Conservation (phyloP, 2,797 vertebrate genomes). For the Diglossa cyanea region DNA sequence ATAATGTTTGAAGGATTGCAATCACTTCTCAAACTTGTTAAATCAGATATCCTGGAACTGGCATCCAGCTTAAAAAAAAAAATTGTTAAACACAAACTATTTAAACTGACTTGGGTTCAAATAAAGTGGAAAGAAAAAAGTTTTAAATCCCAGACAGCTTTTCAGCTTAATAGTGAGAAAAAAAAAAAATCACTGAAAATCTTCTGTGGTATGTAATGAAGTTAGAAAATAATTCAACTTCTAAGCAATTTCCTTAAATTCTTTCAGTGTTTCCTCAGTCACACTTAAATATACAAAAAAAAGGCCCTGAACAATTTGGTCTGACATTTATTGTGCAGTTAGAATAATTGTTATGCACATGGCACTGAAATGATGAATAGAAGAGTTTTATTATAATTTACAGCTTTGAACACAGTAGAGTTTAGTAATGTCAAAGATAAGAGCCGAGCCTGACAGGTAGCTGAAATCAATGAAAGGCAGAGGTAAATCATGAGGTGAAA, state of each 20-base stretch:
- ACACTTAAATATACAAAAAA: background rate
- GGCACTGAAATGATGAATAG: background rate
- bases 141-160: background rate
- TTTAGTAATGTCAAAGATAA: conserved; percentile 23
- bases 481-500: background rate
- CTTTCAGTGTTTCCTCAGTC: background rate
- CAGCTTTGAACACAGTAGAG: conserved; percentile 10
- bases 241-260: background rate
- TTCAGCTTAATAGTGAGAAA: background rate
- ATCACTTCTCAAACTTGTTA: background rate
- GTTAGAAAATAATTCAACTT: background rate
- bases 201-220: background rate
- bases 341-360: background rate
- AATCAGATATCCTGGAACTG: background rate
- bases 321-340: background rate
- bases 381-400: conserved; percentile 12
- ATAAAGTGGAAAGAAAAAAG: background rate
- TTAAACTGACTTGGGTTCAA: background rate
- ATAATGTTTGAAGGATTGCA: background rate
- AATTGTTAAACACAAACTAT: background rate
- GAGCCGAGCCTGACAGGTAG: background rate
- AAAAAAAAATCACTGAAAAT: background rate
- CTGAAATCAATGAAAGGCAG: background rate
- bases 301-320: background rate
- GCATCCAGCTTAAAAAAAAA: background rate